phyloP scores from a whole-genome alignment of 2,888 invertebrate genomes.

The Gonocerus acuteangulatus region DNA sequence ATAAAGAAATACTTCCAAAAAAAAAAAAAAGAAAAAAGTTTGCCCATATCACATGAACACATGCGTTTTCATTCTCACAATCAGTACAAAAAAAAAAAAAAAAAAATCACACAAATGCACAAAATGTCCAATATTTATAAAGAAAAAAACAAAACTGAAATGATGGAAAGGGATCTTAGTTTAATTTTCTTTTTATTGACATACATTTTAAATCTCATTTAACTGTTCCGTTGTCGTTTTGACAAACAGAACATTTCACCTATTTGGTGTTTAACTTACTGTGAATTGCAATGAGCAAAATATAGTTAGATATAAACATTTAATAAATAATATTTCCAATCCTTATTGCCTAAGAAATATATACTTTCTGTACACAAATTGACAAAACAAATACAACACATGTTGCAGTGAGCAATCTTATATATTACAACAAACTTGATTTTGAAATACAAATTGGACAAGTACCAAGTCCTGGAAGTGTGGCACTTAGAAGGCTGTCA shows the following conservation, averaged over 20 bases:
- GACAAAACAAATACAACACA: constrained; percentile 17
- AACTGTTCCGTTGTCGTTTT: background rate
- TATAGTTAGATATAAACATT: constrained; percentile 17
- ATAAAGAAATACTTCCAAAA: no score
- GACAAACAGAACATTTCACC: constrained; percentile 25
- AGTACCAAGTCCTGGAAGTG: constrained; percentile 27
- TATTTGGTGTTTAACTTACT: constrained; percentile 36
- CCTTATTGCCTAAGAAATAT: constrained; percentile 8
- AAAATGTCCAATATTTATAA: no score
- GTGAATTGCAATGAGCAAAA: constrained; percentile 35
- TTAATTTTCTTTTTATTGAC: background rate
- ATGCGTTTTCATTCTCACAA: no score
- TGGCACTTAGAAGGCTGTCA: background rate
- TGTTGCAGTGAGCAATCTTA: constrained; percentile 21
- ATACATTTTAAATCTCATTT: constrained; percentile 8
- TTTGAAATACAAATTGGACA: constrained; percentile 16
- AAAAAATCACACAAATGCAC: no score
- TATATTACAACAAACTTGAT: constrained; percentile 12
- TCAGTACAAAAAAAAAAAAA: no score
- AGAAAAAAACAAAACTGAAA: no score
- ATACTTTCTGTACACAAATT: constrained; percentile 16
- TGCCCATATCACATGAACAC: no score
- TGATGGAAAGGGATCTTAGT: no score
- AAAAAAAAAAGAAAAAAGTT: no score
- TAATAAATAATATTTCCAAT: constrained; percentile 17